Evolutionary conservation across 1,140 invertebrate species (phyloP).

Genomic region (Drosophila micromelanica): DNA sequence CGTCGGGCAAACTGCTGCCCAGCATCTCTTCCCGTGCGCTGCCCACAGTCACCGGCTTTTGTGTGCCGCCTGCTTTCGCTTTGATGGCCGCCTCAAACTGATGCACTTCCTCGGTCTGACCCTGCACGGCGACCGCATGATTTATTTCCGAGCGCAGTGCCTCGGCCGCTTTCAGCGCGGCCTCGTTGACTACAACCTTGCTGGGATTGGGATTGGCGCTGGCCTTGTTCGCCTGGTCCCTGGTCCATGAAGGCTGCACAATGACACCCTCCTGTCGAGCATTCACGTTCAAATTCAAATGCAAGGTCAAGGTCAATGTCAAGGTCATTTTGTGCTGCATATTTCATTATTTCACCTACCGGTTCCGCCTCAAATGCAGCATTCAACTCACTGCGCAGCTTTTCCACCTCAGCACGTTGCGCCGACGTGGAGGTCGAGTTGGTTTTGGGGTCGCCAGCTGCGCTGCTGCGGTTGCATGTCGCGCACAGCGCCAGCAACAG

Average conservation of each 20-base stretch:
- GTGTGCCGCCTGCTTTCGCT: neutral
- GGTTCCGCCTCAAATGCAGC: constrained; percentile 45
- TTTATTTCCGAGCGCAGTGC: constrained; percentile 64
- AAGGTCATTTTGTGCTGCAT: too few relatives aligned
- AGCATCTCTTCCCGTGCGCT: constrained; percentile 25
- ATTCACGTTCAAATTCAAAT: too few relatives aligned
- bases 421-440: neutral
- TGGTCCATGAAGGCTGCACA: constrained; percentile 69
- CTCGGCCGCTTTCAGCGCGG: constrained; percentile 31
- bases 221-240: neutral
- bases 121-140: constrained; percentile 48
- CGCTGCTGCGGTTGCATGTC: constrained; percentile 5
- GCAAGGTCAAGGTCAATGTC: too few relatives aligned
- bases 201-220: neutral
- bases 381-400: constrained; percentile 60
- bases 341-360: neutral
- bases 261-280: constrained; percentile 50
- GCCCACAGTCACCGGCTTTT: neutral
- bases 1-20: neutral
- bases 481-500: constrained; percentile 18
- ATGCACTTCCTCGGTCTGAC: constrained; percentile 29
- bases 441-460: too few relatives aligned
- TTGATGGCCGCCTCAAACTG: constrained; percentile 47
- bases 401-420: constrained; percentile 58
- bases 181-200: constrained; percentile 54